These are phyloP conservation scores for Psittacus erithacus DNA, from an alignment of 2,113 vertebrate genomes.

Conservation along the genomic window DNA sequence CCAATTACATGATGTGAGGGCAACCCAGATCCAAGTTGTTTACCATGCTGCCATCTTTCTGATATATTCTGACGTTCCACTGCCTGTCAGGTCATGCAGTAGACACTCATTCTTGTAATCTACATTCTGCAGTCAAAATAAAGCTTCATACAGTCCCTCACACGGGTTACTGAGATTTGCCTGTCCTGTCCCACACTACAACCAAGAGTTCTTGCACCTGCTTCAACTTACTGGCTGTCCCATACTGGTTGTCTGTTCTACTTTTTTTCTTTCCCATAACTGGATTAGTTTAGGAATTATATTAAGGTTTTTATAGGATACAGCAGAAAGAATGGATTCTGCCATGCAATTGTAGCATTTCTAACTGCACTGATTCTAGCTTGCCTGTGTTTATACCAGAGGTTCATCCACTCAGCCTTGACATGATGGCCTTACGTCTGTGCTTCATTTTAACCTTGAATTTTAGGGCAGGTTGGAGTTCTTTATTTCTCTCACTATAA, in stretches of 20 bases:
- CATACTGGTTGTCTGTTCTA: too few species aligned
- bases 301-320: background rate
- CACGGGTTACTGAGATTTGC: background rate
- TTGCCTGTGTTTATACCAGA: background rate
- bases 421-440: background rate
- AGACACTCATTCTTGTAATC: background rate
- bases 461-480: background rate
- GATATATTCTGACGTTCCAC: background rate
- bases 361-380: background rate
- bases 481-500: background rate
- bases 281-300: background rate
- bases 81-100: background rate
- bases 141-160: background rate
- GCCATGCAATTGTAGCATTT: rapidly evolving
- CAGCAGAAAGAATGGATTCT: background rate
- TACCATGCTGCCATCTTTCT: background rate
- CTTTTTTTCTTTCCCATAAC: background rate
- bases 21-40: background rate
- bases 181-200: background rate
- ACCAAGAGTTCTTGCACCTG: background rate
- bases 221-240: background rate
- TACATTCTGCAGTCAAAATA: background rate
- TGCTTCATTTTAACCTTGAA: background rate
- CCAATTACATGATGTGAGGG: background rate
- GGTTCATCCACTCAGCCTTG: background rate